Percentiles rank a stretch among this genome's conserved stretches.
These are phyloP conservation scores for Carcina quercana DNA, from an alignment of 2,888 invertebrate species.

Conservation along the genomic window DNA sequence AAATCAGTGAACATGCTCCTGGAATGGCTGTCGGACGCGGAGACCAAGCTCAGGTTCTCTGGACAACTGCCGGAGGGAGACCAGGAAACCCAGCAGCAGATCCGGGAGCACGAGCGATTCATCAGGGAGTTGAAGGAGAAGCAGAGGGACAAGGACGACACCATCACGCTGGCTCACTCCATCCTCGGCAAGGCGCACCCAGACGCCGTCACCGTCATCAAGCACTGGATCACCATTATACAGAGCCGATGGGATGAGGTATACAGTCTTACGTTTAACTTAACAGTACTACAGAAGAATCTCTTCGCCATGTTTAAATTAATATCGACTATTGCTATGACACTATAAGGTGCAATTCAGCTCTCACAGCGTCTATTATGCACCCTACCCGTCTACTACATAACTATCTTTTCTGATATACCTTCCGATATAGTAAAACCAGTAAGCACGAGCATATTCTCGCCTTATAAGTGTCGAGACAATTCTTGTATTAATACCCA, in stretches of 20 bases:
- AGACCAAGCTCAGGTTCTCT: slow-evolving; percentile 94
- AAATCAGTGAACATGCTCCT: slow-evolving; percentile 95
- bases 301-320: too few relatives aligned
- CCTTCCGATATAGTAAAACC: too few relatives aligned
- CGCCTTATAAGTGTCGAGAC: too few relatives aligned
- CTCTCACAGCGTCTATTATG: too few relatives aligned
- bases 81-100: slow-evolving; percentile 86
- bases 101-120: slow-evolving; percentile 86
- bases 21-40: slow-evolving; percentile 97
- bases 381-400: too few relatives aligned
- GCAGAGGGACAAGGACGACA: slow-evolving; percentile 89
- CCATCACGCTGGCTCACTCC: slow-evolving; percentile 89
- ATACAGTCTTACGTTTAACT: too few relatives aligned
- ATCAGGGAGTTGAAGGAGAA: slow-evolving; percentile 83
- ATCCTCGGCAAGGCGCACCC: slow-evolving; percentile 97
- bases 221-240: slow-evolving; percentile 98
- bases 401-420: too few relatives aligned
- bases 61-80: slow-evolving; percentile 95
- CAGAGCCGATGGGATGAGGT: slow-evolving; percentile 98
- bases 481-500: too few relatives aligned
- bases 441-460: too few relatives aligned
- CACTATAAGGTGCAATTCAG: too few relatives aligned
- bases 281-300: too few relatives aligned
- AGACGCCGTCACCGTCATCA: slow-evolving; percentile 97
- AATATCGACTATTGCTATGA: too few relatives aligned